Conservation (phyloP, 23 tunicate genomes). For the Botrylloides violaceus region DNA sequence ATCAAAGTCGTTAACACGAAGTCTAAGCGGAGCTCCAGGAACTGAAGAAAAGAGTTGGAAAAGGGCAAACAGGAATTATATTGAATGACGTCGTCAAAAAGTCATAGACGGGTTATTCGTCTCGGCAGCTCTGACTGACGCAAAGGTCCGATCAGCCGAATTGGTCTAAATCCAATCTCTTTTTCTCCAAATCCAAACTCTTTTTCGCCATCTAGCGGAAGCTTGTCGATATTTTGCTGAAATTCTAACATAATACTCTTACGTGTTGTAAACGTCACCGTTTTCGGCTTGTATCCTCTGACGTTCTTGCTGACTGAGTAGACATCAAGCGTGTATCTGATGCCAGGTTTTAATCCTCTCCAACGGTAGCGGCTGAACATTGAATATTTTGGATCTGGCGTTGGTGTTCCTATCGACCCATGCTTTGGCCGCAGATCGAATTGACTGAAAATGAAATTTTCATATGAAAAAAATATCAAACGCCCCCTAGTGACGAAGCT, state of each 20-base stretch:
- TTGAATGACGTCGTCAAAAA: too few relatives aligned
- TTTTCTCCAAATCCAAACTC: too few relatives aligned
- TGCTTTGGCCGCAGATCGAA: constrained; percentile 48
- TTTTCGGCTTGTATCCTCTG: constrained; percentile 30
- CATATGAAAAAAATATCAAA: too few relatives aligned
- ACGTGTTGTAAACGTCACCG: constrained; percentile 45
- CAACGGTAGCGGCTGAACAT: constrained; percentile 38
- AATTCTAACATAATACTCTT: constrained; percentile 1
- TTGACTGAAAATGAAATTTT: constrained; percentile 17
- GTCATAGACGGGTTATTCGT: too few relatives aligned
- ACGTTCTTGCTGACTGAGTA: constrained; percentile 58
- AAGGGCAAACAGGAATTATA: background rate
- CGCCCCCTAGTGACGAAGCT: too few relatives aligned
- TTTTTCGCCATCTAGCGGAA: too few relatives aligned
- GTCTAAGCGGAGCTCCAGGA: constrained; percentile 24
- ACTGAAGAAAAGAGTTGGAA: constrained; percentile 3
- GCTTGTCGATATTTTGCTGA: too few relatives aligned
- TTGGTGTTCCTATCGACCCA: constrained; percentile 46
- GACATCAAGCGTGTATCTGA: constrained; percentile 28
- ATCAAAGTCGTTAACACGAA: constrained; percentile 20
- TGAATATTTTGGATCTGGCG: constrained; percentile 42
- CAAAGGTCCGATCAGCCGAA: too few relatives aligned
- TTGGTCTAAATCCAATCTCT: too few relatives aligned
- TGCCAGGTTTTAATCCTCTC: constrained; percentile 39
- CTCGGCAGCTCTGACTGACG: too few relatives aligned